phyloP scores from a whole-genome alignment of 2,797 vertebrate genomes.

The Naso thynnoides region DNA sequence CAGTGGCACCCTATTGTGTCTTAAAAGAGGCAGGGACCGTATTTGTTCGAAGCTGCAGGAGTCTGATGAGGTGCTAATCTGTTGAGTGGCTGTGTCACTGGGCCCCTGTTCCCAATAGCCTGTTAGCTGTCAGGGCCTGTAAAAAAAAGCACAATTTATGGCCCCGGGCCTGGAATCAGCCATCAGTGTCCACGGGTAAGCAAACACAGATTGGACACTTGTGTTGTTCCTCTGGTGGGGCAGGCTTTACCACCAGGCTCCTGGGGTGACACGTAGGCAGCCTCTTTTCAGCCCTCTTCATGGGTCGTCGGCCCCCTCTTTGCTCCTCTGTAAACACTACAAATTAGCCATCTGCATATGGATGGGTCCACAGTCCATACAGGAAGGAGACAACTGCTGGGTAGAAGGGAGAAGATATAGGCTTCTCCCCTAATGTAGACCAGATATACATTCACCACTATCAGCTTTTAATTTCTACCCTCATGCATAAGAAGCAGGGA shows the following conservation, averaged over 20 bases:
- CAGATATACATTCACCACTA: constrained; percentile 51
- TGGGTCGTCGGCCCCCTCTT: constrained; percentile 70
- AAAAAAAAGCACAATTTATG: constrained; percentile 83
- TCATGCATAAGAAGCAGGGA: constrained; percentile 64
- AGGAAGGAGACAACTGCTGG: constrained; percentile 75
- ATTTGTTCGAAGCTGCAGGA: constrained; percentile 92
- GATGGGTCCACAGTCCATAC: constrained; percentile 77
- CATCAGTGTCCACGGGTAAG: constrained; percentile 81
- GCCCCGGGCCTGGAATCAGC: constrained; percentile 77
- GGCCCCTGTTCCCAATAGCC: constrained; percentile 84
- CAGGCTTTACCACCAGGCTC: constrained; percentile 72
- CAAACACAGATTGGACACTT: constrained; percentile 86
- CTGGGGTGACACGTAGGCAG: constrained; percentile 79
- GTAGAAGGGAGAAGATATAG: constrained; percentile 53
- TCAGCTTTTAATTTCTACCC: constrained; percentile 66
- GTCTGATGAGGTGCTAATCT: constrained; percentile 96
- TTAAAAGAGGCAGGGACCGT: constrained; percentile 85
- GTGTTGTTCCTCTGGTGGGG: constrained; percentile 76
- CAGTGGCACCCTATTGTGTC: constrained; percentile 88
- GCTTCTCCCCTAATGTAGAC: constrained; percentile 40
- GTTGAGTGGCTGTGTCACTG: constrained; percentile 83
- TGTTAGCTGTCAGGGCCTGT: constrained; percentile 84
- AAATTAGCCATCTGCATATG: constrained; percentile 84
- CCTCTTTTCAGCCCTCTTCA: constrained; percentile 76
- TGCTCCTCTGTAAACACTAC: constrained; percentile 80